phyloP scores from a whole-genome alignment of 2,888 invertebrate species.

The Balanococcus diminutus region DNA sequence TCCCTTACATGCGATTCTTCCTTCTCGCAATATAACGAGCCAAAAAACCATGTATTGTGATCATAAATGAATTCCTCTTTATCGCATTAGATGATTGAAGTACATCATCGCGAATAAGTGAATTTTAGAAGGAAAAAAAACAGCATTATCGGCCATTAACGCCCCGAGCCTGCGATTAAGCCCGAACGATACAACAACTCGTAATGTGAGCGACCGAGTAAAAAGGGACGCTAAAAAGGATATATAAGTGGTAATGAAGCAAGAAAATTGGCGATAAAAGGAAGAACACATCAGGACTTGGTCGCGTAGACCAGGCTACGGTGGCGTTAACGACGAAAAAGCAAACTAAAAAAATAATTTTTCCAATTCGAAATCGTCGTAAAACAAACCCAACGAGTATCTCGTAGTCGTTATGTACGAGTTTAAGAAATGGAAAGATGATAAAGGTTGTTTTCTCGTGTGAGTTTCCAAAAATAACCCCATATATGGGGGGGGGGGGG shows the following conservation, averaged over 20 bases:
- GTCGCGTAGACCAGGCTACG: background rate
- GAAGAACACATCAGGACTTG: background rate
- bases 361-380: background rate
- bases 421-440: background rate
- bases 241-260: background rate
- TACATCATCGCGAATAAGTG: background rate
- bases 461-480: no score
- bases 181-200: background rate
- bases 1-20: no score
- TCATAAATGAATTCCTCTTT: no score
- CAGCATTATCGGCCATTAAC: background rate
- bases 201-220: background rate
- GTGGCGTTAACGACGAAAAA: background rate
- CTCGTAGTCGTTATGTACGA: background rate
- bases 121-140: background rate
- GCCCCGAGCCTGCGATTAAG: background rate
- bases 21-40: no score
- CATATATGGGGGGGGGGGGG: background rate
- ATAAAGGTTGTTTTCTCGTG: background rate
- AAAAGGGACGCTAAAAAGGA: background rate
- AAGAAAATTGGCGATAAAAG: conserved; percentile 20
- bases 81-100: no score
- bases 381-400: background rate
- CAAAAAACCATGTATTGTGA: no score
- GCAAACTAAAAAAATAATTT: background rate